Base-by-base conservation (phyloP, 2,113 vertebrate genomes). In the Erythrocercus mccallii region DNA sequence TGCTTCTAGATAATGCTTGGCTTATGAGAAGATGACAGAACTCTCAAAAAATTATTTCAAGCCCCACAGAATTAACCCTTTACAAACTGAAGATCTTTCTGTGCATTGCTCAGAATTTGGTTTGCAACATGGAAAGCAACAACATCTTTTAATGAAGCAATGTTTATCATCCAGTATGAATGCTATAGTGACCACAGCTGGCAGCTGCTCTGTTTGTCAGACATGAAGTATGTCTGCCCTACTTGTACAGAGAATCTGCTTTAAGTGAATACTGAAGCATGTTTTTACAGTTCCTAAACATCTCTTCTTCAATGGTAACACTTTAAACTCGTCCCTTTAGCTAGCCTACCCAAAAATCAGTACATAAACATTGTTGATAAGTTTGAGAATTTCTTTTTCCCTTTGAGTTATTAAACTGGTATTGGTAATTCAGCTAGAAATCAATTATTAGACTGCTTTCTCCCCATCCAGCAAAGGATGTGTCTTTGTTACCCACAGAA, bases 161-260 rank as follows among this genome's bases (percentile, higher is more conserved):
- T 44, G 47, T 80, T 92, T 92, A 64, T 80, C 81, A 62, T 48
- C 62, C 81, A 64, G 30, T 1, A 9, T 4, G 54, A 89, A 86
- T 17, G 58, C 33, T 60, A 31, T 0, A 60, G 92, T 58, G 90
- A 94, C 68, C 90, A 81, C 82, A 77, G 92, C 95, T 78, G 93
- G 95, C 85, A 90, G 93, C 90, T 83, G 96, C 94, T 71, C 73
- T 14, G 53, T 20, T 85, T 57, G 82, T 92, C 80, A 68, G 51
- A 58, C 71, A 35, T 15, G 53, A 85, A 64, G 51, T 12, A 57
- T 18, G 50, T 40, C 85, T 90, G 78, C 88, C 53, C 82, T 57
- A 4, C 74, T 54, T 28, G 19, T 19, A 33, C 30, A 40, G 25
- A 92, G 45, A 61, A 83, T n/a, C 66, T 11, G 51, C 57, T 86